Percentiles rank a stretch among this genome's conserved stretches.
These are phyloP conservation scores for Marmota flaviventris DNA, from an alignment of 2,113 vertebrate species.

Conservation along the genomic window DNA sequence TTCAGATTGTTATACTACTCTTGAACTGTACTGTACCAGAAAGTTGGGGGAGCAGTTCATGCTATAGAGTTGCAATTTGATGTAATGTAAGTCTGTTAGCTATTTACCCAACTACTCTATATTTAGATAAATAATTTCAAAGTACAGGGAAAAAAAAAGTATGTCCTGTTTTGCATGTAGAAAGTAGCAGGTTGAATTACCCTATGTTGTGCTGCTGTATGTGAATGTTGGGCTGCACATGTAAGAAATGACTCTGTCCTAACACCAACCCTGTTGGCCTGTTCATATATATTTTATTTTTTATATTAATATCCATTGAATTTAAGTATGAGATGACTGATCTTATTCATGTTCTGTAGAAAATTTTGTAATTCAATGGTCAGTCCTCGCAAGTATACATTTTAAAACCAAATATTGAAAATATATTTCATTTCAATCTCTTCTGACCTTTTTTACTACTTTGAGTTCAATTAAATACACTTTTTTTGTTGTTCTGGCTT, in stretches of 20 bases:
- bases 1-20: conserved; percentile 57
- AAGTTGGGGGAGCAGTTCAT: conserved; percentile 52
- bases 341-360: conserved; percentile 2
- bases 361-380: conserved; percentile 31
- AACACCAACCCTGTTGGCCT: neutral
- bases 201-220: conserved; percentile 71
- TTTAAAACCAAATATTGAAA: conserved; percentile 50
- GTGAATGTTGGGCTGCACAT: conserved; percentile 63
- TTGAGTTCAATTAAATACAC: conserved; percentile 57
- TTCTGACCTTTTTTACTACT: conserved; percentile 20
- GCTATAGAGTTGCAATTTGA: conserved; percentile 43
- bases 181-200: conserved; percentile 69
- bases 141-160: conserved; percentile 8
- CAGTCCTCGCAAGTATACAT: neutral
- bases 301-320: neutral
- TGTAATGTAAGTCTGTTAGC: conserved; percentile 36
- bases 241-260: conserved; percentile 4
- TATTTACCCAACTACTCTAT: conserved; percentile 70
- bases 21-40: conserved; percentile 62
- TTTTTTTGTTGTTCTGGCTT: neutral
- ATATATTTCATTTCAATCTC: neutral
- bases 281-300: conserved; percentile 21
- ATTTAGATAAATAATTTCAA: conserved; percentile 54
- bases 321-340: conserved; percentile 17
- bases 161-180: conserved; percentile 79